Percentiles rank a stretch among this genome's conserved stretches.
phyloP scores from a whole-genome alignment of 2,113 vertebrate genomes.

The Acinonyx jubatus region DNA sequence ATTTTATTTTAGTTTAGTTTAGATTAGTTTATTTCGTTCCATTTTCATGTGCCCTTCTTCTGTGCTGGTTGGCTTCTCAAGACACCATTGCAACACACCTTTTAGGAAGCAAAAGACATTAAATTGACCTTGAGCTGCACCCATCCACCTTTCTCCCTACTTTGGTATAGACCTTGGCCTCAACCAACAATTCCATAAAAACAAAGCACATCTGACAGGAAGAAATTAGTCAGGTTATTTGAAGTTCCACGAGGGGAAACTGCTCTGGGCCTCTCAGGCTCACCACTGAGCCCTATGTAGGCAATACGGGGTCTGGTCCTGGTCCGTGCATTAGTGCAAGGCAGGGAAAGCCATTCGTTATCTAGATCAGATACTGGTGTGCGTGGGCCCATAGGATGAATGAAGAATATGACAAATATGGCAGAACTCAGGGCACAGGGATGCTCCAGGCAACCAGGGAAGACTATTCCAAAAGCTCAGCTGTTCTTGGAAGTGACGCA shows the following conservation, averaged over 20 bases:
- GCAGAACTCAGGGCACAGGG: neutral
- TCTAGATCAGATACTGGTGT: neutral
- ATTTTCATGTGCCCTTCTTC: neutral
- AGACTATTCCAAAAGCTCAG: neutral
- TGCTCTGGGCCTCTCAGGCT: neutral
- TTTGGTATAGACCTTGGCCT: neutral
- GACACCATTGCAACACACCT: neutral
- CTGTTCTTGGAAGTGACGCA: neutral
- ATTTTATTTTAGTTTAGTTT: neutral
- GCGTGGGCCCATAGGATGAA: neutral
- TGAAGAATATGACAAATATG: neutral
- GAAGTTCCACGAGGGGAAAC: neutral
- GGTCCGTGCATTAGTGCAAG: neutral
- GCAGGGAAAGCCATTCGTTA: neutral
- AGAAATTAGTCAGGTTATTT: neutral
- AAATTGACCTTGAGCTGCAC: neutral
- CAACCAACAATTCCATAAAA: neutral
- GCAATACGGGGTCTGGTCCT: too few relatives aligned
- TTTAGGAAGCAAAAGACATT: neutral
- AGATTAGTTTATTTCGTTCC: neutral
- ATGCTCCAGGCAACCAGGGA: neutral
- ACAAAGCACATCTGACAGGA: neutral
- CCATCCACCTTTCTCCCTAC: neutral
- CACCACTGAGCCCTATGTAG: neutral
- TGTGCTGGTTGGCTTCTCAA: neutral